Conservation (phyloP, 2,888 invertebrate species). For the Xanthia togata region DNA sequence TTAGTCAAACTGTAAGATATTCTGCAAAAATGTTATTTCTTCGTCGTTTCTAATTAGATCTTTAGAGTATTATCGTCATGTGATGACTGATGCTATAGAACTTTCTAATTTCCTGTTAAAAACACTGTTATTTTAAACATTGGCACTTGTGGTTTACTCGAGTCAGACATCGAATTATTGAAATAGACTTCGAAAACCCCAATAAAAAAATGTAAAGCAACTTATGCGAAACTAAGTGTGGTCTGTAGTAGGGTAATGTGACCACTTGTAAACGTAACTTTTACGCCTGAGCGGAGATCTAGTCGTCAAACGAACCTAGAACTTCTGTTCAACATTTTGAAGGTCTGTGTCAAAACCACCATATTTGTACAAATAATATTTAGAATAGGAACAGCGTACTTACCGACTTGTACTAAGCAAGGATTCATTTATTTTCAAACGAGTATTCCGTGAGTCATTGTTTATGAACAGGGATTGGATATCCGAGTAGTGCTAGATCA, state of each 20-base stretch:
- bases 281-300: neutral
- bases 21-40: constrained; percentile 24
- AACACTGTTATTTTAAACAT: constrained; percentile 54
- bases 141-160: constrained; percentile 7
- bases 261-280: neutral
- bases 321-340: neutral
- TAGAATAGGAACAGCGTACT: too few relatives aligned
- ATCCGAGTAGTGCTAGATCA: constrained; percentile 3
- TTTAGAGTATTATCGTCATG: constrained; percentile 7
- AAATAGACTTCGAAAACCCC: neutral
- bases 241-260: too few relatives aligned
- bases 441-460: constrained; percentile 1
- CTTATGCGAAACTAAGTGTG: too few relatives aligned
- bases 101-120: constrained; percentile 61
- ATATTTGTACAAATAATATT: neutral
- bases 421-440: neutral
- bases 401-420: neutral
- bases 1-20: constrained; percentile 11
- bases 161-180: neutral
- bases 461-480: constrained; percentile 2
- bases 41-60: constrained; percentile 20
- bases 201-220: too few relatives aligned
- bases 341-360: neutral
- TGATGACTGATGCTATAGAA: constrained; percentile 48
- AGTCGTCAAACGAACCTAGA: neutral